These are phyloP conservation scores for Zaprionus obscuricornis DNA, from an alignment of 2,888 invertebrate genomes.

Conservation along the genomic window DNA sequence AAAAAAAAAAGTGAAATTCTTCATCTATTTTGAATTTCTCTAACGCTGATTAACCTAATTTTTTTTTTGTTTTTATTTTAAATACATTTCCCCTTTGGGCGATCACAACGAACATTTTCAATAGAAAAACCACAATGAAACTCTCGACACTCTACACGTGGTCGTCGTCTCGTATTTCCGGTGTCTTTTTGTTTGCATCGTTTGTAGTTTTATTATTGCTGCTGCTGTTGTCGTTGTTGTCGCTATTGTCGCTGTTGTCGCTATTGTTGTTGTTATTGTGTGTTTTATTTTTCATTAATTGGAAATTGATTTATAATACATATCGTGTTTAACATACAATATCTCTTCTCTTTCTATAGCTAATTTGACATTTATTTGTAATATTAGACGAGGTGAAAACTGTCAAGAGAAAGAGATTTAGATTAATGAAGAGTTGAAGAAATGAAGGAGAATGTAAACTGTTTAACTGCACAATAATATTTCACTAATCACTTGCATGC, in stretches of 20 bases:
- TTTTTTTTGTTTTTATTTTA: conserved; percentile 29
- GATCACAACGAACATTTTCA: too few species aligned
- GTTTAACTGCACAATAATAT: conserved; percentile 30
- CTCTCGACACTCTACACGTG: conserved; percentile 46
- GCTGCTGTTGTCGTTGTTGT: not conserved
- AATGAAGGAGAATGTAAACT: conserved; percentile 20
- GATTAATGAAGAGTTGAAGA: too few species aligned
- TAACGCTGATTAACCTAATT: conserved; percentile 52
- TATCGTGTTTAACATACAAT: conserved; percentile 36
- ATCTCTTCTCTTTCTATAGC: conserved; percentile 21
- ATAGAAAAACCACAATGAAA: conserved; percentile 62
- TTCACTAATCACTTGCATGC: conserved; percentile 27
- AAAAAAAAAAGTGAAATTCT: conserved; percentile 44
- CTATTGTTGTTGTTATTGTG: too few species aligned
- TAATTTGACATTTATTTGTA: conserved; percentile 62
- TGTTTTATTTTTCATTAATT: conserved; percentile 42
- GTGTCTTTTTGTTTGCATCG: conserved; percentile 17
- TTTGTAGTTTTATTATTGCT: not conserved
- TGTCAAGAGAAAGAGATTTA: too few species aligned
- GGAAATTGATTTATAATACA: conserved; percentile 54
- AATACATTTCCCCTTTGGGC: too few species aligned
- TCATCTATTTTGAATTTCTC: conserved; percentile 44
- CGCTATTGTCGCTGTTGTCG: too few species aligned
- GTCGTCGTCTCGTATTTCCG: conserved; percentile 57
- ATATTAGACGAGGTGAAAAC: conserved; percentile 26